Evolutionary conservation across 2,113 vertebrate genomes (phyloP).

Genomic region (Poicephalus gulielmi): DNA sequence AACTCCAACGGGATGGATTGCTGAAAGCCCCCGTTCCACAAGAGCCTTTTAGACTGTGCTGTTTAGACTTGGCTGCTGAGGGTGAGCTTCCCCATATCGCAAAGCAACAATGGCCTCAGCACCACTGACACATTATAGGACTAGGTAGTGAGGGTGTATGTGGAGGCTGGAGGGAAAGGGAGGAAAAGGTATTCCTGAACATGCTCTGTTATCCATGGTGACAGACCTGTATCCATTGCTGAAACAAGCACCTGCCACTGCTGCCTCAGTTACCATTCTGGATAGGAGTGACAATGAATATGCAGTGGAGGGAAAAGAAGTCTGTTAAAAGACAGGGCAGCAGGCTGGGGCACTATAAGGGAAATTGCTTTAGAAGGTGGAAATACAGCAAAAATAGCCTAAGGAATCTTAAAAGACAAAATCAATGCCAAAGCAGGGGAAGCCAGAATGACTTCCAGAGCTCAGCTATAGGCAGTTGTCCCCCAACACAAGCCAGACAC

Average conservation of each 20-base stretch:
- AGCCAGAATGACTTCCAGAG: conserved; percentile 55
- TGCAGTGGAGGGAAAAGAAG: background rate
- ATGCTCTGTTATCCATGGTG: background rate
- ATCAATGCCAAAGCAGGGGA: conserved; percentile 36
- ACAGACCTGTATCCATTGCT: background rate
- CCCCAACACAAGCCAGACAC: conserved; percentile 57
- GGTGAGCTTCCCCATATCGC: background rate
- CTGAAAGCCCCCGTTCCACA: background rate
- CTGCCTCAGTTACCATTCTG: background rate
- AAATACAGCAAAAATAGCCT: conserved; percentile 41
- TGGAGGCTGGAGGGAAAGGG: background rate
- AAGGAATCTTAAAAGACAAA: conserved; percentile 41
- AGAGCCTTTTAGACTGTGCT: background rate
- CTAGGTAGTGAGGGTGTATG: background rate
- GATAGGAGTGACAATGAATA: background rate
- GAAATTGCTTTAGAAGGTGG: conserved; percentile 41
- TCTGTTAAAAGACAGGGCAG: conserved; percentile 7
- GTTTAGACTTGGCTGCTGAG: background rate
- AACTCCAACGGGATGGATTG: background rate
- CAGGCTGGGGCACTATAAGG: background rate
- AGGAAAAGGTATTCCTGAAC: background rate
- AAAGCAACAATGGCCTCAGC: background rate
- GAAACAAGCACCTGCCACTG: background rate
- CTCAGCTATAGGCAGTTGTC: conserved; percentile 44
- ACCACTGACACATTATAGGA: background rate